Percentiles rank a stretch among this genome's conserved stretches.
phyloP scores from a whole-genome alignment of 2,113 vertebrate genomes.

The Benitochromis conjunctus region DNA sequence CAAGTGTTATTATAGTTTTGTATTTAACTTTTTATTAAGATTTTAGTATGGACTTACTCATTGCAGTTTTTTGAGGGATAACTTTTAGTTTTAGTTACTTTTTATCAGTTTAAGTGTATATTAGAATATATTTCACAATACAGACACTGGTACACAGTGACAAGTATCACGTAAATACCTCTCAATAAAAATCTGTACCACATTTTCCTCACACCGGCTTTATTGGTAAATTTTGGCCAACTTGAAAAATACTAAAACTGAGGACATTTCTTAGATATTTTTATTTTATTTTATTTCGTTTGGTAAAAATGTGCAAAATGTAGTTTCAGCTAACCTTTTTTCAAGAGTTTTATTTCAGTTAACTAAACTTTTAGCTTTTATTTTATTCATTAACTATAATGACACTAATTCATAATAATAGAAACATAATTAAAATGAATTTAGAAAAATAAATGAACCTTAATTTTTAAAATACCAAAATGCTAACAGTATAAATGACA shows the following conservation, averaged over 20 bases:
- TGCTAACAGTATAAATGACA: background rate
- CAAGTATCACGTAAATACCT: background rate
- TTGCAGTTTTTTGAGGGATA: rapidly evolving
- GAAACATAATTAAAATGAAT: background rate
- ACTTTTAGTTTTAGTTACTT: background rate
- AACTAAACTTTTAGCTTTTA: background rate
- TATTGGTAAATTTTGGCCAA: rapidly evolving
- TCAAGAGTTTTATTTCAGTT: background rate
- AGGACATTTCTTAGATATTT: background rate
- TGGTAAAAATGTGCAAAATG: background rate
- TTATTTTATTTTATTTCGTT: background rate
- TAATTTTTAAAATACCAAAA: background rate
- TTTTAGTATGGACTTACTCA: background rate
- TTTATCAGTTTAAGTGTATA: background rate
- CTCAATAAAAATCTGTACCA: background rate
- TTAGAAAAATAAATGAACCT: background rate
- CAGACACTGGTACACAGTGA: background rate
- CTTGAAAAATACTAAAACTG: background rate
- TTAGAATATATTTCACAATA: background rate
- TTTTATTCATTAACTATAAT: background rate
- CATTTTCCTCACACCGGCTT: background rate
- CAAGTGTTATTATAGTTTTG: background rate
- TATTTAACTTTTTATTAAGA: background rate
- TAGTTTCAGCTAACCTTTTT: background rate
- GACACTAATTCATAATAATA: background rate